phyloP scores from a whole-genome alignment of 2,797 vertebrate genomes.

The Melanotaenia nigrans region DNA sequence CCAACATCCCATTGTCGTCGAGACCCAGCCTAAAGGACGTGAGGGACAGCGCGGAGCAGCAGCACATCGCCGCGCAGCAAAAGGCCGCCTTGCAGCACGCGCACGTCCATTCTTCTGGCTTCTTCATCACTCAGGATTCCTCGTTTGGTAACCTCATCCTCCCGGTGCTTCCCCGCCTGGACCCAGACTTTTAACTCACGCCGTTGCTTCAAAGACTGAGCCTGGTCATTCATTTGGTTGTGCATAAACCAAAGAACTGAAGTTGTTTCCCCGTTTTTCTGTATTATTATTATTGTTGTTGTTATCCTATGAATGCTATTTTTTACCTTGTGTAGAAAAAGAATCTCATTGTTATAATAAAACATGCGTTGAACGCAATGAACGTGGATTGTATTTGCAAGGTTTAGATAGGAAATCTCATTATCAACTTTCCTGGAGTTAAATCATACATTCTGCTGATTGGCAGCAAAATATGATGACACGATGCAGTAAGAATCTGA shows the following conservation, averaged over 20 bases:
- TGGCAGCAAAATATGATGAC: no score
- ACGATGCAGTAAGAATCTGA: no score
- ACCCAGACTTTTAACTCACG: constrained; percentile 76
- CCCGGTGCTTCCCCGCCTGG: constrained; percentile 93
- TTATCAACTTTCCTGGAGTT: no score
- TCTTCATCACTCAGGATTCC: constrained; percentile 99
- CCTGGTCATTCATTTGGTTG: background rate
- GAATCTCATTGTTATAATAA: background rate
- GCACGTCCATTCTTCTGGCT: constrained; percentile 94
- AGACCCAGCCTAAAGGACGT: constrained; percentile 90
- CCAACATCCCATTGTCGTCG: constrained; percentile 88
- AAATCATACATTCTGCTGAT: no score
- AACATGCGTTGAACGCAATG: background rate
- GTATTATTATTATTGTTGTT: no score
- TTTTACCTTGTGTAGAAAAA: background rate
- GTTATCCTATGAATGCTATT: background rate
- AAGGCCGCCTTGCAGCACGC: constrained; percentile 98
- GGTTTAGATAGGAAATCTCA: no score
- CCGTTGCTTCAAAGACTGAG: background rate
- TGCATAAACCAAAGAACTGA: background rate
- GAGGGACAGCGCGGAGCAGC: constrained; percentile 95
- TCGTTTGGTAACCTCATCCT: constrained; percentile 99
- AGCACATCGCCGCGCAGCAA: constrained; percentile 96
- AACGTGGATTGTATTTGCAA: background rate
- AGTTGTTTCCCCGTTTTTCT: background rate